Evolutionary conservation across 2,888 invertebrate genomes (phyloP).

Genomic region (Cacoxenus indagator): DNA sequence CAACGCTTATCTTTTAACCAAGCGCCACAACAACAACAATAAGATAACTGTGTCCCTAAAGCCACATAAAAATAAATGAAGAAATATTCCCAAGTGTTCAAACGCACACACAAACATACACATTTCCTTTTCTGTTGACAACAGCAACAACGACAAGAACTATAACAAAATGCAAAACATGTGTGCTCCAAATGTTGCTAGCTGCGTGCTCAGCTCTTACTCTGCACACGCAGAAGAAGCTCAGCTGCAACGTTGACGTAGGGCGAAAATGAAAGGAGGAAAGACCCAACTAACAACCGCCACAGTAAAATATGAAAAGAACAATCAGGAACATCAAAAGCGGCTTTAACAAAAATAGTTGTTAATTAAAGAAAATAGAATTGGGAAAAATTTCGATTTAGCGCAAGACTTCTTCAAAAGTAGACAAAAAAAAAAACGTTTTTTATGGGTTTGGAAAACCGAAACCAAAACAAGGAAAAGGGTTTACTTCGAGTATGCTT

Average conservation of each 20-base stretch:
- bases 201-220: neutral
- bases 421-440: too few species aligned
- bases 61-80: neutral
- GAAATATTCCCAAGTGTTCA: neutral
- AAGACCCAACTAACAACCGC: too few species aligned
- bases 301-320: neutral
- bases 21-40: neutral
- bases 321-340: neutral
- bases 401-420: too few species aligned
- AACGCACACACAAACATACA: neutral
- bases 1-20: constrained; percentile 2
- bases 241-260: too few species aligned
- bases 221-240: too few species aligned
- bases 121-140: neutral
- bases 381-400: too few species aligned
- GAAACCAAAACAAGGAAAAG: too few species aligned
- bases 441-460: too few species aligned
- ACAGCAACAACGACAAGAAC: neutral
- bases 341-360: too few species aligned
- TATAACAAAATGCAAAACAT: constrained; percentile 5
- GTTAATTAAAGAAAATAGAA: too few species aligned
- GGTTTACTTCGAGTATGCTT: too few species aligned
- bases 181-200: constrained; percentile 20
- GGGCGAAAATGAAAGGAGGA: too few species aligned
- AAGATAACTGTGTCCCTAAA: neutral